phyloP scores from a whole-genome alignment of 2,888 invertebrate species.

The Beris morrisii region DNA sequence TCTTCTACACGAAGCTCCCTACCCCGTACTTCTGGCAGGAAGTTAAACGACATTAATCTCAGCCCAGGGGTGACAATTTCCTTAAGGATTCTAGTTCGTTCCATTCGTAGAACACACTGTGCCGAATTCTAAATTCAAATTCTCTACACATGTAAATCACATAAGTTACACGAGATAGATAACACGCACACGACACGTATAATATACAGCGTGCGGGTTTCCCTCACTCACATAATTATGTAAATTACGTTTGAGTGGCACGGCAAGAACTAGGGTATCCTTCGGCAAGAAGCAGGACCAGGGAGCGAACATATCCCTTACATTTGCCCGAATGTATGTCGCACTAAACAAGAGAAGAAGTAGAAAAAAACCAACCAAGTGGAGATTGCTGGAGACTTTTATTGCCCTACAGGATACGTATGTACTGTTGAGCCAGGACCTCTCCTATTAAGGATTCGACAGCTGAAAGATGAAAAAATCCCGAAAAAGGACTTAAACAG shows the following conservation, averaged over 20 bases:
- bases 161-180: slow-evolving; percentile 15
- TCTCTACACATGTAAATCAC: slow-evolving; percentile 13
- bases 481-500: no score
- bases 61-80: no score
- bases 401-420: slow-evolving; percentile 25
- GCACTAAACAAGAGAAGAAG: background rate
- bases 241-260: slow-evolving; percentile 14
- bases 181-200: slow-evolving; percentile 1
- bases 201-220: background rate
- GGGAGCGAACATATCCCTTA: no score
- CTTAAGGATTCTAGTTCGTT: background rate
- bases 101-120: background rate
- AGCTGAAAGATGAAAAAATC: no score
- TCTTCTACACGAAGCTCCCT: no score
- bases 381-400: slow-evolving; percentile 23
- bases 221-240: slow-evolving; percentile 14
- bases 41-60: no score
- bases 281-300: no score
- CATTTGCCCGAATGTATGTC: no score
- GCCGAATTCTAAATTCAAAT: slow-evolving; percentile 3
- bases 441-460: no score
- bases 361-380: slow-evolving; percentile 17
- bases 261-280: no score
- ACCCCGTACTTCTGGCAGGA: no score
- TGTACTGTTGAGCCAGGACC: no score